Evolutionary conservation across 2,888 invertebrate genomes (phyloP).

Genomic region (Xiphydria camelus): DNA sequence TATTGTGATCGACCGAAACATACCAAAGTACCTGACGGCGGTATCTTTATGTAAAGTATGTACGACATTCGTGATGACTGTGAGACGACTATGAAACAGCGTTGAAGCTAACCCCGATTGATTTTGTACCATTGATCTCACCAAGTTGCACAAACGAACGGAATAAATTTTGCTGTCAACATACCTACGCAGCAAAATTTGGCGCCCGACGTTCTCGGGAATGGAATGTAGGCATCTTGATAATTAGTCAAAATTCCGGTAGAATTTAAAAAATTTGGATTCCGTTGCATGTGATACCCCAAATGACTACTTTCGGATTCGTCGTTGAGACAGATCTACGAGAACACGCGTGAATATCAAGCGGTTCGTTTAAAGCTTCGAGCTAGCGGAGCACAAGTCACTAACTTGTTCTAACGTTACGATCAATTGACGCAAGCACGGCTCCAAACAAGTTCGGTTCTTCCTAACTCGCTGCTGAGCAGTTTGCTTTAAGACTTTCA

Average conservation of each 20-base stretch:
- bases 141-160: too few relatives aligned
- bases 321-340: constrained; percentile 49
- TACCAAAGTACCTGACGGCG: constrained; percentile 75
- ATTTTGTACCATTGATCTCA: too few relatives aligned
- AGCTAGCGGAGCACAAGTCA: too few relatives aligned
- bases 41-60: too few relatives aligned
- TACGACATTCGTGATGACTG: too few relatives aligned
- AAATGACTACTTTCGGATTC: constrained; percentile 49
- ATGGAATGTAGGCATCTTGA: constrained; percentile 84
- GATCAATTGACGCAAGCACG: constrained; percentile 77
- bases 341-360: constrained; percentile 33
- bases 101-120: too few relatives aligned
- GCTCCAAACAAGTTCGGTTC: constrained; percentile 84
- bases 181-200: constrained; percentile 85
- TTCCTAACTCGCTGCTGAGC: constrained; percentile 82
- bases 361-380: constrained; percentile 19
- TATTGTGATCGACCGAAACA: constrained; percentile 81
- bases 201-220: constrained; percentile 91
- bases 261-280: constrained; percentile 47
- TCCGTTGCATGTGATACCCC: constrained; percentile 49
- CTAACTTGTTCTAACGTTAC: constrained; percentile 65
- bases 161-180: too few relatives aligned
- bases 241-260: constrained; percentile 50
- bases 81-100: too few relatives aligned
- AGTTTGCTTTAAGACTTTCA: constrained; percentile 80